Base-by-base conservation (phyloP, 2,888 invertebrate species). In the Ophioninae sp. region DNA sequence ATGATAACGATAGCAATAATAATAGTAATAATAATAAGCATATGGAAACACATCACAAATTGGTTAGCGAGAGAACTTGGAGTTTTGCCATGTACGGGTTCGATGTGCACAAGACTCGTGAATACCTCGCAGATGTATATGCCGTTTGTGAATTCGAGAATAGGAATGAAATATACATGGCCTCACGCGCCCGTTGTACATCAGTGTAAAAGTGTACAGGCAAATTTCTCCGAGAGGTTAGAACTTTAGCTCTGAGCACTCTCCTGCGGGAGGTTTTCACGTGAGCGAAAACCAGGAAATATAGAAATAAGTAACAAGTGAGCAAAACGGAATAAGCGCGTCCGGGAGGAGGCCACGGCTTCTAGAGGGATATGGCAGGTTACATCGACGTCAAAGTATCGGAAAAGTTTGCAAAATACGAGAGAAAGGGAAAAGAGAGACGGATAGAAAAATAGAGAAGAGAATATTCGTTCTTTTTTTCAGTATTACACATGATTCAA, bases 81-180 rank as follows among this genome's bases (percentile, higher is more conserved):
- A 81, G 78, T 77, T 61, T 65, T 78, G 78, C 65, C 80, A 21
- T 57, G 7, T 41, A n/a, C 21, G 44, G 23, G 59, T 56, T 62
- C 56, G 70, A 72, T 72, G 21, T 65, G 23, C 61, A 21, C 13
- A n/a, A 44, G 30, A 20, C 3, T 44, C 10, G 73, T 23, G 56
- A 50, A 21, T 20, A 30, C 56, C 74, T 64, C 23, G 7, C 50
- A 37, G 13, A 21, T 30, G 17, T 64, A 56, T 67, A 39, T 67
- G 21, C 8, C 57, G 39, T 56, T 76, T 69, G 73, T 59, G 82
- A 82, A 79, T 79, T 78, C 44, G 64, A 30, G 44, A 68, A 70
- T 69, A 13, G 62, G 56, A 75, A 82, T 82, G 65, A 73, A 79
- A 83, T 76, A 72, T 79, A 73, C 72, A 68, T 62, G 44, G 39